Conservation (phyloP, 2,113 vertebrate genomes). For the Alectura lathami region DNA sequence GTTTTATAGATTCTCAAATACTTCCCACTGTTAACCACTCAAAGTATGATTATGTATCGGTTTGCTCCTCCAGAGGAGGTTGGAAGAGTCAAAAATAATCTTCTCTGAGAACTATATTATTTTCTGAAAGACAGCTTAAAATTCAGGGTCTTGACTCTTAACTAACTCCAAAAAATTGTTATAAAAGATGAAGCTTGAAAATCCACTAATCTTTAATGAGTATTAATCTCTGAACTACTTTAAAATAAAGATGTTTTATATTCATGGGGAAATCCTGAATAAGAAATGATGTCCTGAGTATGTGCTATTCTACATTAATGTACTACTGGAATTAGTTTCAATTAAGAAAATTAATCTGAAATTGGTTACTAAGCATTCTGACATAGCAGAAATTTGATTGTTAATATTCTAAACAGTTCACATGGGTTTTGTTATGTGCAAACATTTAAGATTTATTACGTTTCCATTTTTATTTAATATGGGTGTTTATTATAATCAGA, state of each 20-base stretch:
- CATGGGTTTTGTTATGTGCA: neutral
- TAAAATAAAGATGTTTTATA: neutral
- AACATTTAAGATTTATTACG: neutral
- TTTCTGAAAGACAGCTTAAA: constrained; percentile 15
- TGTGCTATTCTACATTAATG: neutral
- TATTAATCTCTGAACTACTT: constrained; percentile 34
- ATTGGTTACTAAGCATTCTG: neutral
- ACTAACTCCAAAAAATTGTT: neutral
- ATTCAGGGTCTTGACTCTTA: neutral
- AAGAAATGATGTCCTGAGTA: constrained; percentile 13
- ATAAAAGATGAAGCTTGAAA: constrained; percentile 29
- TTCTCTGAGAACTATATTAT: neutral
- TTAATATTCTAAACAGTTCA: neutral
- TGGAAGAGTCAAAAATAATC: neutral
- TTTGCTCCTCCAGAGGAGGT: neutral
- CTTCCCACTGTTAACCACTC: neutral
- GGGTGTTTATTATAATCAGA: neutral
- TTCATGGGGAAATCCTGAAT: neutral
- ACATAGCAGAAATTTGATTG: neutral
- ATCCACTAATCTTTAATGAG: constrained; percentile 48
- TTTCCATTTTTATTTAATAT: neutral
- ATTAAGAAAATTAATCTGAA: constrained; percentile 46
- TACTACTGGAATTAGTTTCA: constrained; percentile 26
- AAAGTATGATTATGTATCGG: neutral
- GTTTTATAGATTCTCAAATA: neutral